A percentile compares a stretch with the other conserved stretches of the same genome.
Conservation (phyloP, 2,113 vertebrate species). For the Ploceus nigricollis region DNA sequence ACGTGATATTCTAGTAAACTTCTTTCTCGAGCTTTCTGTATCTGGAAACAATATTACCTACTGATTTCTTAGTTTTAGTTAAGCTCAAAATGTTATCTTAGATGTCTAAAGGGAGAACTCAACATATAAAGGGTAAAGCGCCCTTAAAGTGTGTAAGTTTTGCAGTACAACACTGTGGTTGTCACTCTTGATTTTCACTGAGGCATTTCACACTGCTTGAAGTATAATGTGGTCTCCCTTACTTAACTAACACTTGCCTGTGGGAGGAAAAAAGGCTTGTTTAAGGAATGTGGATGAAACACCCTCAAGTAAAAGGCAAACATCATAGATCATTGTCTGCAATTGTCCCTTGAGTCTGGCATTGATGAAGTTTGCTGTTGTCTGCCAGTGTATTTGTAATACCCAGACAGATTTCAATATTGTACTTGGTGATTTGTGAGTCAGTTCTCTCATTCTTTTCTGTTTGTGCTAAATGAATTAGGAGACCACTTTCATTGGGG, state of each 20-base stretch:
- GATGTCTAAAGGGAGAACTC: background rate
- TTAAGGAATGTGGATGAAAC: background rate
- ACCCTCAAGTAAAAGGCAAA: background rate
- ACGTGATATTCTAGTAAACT: fast-evolving
- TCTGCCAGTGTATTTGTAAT: background rate
- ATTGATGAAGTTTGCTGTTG: background rate
- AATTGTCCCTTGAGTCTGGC: background rate
- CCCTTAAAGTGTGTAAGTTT: background rate
- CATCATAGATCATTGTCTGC: background rate
- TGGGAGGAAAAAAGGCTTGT: background rate
- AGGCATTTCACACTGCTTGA: background rate
- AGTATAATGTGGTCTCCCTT: background rate
- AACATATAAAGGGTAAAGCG: too few relatives aligned
- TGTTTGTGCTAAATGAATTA: background rate
- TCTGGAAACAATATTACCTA: background rate
- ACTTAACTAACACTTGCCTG: background rate
- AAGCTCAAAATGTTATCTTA: background rate
- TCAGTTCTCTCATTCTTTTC: background rate
- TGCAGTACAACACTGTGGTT: background rate
- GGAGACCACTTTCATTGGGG: background rate
- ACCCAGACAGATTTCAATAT: background rate
- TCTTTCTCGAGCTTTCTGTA: background rate
- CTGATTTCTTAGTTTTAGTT: background rate
- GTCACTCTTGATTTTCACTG: background rate
- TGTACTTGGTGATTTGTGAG: background rate